Base-by-base conservation (phyloP, 2,113 vertebrate species). In the Corythoichthys haematopterus region DNA sequence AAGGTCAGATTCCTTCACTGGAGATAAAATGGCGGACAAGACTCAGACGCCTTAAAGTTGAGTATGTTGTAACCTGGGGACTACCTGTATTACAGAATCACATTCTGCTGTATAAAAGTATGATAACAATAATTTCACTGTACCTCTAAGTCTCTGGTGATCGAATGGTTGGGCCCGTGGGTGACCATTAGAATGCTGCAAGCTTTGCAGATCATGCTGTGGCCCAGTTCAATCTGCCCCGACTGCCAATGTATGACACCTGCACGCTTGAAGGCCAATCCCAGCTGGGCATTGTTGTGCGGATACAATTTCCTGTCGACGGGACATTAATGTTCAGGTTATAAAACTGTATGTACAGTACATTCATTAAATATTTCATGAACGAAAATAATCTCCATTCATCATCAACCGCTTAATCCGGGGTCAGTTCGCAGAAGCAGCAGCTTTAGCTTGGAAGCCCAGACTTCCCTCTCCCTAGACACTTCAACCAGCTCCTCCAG, bases 221-320 rank as follows among this genome's bases (percentile, higher is more conserved):
- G 97, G 1, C 93, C 97, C 0, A 60, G 87, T 80, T 98, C 95
- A 0, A 96, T 95, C 80, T 92, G 80, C 0, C 97, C 95, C 1
- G 95, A 96, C 0, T 98, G 97, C 97, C 97, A 98, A 77, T 95
- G 94, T 2, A 94, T 95, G 69, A 98, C 93, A 0, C 96, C 97
- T 0, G 94, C 92, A 28, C 93, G 76, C 97, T 98, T 98, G 70
- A 92, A 79, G 0, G 94, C 93, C 94, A 99, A 93, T 2, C 96
- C 97, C 75, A 99, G 84, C 66, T 94, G 94, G 1, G 96, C 94
- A 0, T 94, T 96, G 80, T 95, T 94, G 68, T 91, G 94, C 56
- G 95, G 95, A 75, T 95, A 96, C 58, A 99, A 88, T 76, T 96
- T 98, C 90, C 97, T 99, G 76, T 71, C 46, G 6, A 71, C 5